Percentiles rank a stretch among this genome's conserved stretches.
These are phyloP conservation scores for Eupithecia pulchellata DNA, from an alignment of 2,888 invertebrate genomes.

Conservation along the genomic window DNA sequence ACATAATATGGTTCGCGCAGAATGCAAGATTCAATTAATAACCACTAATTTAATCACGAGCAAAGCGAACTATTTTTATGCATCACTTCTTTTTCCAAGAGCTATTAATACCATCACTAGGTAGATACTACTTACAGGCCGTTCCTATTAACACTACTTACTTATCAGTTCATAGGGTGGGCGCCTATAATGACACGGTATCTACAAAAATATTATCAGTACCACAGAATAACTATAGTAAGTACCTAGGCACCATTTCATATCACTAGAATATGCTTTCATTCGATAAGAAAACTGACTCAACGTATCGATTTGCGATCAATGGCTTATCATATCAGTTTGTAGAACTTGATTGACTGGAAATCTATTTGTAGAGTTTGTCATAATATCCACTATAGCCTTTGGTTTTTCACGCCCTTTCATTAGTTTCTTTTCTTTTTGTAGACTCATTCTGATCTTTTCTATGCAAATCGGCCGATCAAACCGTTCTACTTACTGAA, in stretches of 20 bases:
- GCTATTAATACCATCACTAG: not conserved
- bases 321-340: constrained; percentile 22
- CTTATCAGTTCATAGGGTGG: not conserved
- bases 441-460: not conserved
- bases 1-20: no score
- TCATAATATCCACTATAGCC: not conserved
- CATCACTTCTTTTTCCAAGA: not conserved
- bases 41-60: not conserved
- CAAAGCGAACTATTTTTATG: not conserved
- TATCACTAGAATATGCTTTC: constrained; percentile 29
- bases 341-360: constrained; percentile 13
- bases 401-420: not conserved
- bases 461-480: no score
- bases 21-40: not conserved
- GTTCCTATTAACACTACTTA: not conserved
- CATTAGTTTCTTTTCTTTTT: not conserved
- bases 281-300: constrained; percentile 18
- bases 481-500: no score
- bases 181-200: constrained; percentile 33
- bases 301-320: constrained; percentile 8
- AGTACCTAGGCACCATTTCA: no score
- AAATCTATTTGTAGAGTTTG: not conserved
- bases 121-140: not conserved
- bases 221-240: no score
- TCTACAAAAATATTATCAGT: constrained; percentile 11